Evolutionary conservation across 2,888 invertebrate species (phyloP).

Genomic region (Lutraria lutraria): DNA sequence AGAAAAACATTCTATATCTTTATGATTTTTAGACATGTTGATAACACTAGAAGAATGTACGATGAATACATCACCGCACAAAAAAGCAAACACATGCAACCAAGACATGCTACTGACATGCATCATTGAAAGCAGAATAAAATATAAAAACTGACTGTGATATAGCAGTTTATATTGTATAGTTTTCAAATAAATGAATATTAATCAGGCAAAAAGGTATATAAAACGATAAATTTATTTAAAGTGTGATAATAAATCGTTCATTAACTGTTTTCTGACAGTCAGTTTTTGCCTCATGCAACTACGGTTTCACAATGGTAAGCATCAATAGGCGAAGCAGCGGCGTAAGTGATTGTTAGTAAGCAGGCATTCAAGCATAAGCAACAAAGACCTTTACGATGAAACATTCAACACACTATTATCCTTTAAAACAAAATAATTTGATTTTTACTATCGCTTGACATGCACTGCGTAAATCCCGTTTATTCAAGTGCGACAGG

Average conservation of each 20-base stretch:
- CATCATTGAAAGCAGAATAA: conserved; percentile 1
- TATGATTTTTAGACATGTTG: not conserved
- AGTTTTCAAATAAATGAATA: conserved; percentile 10
- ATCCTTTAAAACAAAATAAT: not conserved
- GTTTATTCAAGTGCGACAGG: not conserved
- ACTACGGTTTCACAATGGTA: not conserved
- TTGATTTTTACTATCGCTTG: conserved; percentile 2
- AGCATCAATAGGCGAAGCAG: not conserved
- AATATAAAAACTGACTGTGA: conserved; percentile 3
- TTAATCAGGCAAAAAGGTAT: not conserved
- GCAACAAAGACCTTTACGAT: not conserved
- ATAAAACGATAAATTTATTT: not conserved
- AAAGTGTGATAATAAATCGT: not conserved
- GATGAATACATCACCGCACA: not conserved
- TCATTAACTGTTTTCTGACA: not conserved
- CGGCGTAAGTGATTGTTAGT: conserved; percentile 20
- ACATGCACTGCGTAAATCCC: conserved; percentile 24
- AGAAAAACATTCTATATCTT: too few relatives aligned
- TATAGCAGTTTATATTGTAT: conserved; percentile 2
- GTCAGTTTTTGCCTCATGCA: not conserved
- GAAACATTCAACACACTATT: not conserved
- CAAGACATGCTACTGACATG: not conserved
- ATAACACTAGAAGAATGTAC: not conserved
- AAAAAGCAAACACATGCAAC: not conserved
- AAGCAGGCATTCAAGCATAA: not conserved